These are phyloP conservation scores for Pseudococcus jackbeardsleyi DNA, from an alignment of 2,888 invertebrate genomes.

Conservation along the genomic window DNA sequence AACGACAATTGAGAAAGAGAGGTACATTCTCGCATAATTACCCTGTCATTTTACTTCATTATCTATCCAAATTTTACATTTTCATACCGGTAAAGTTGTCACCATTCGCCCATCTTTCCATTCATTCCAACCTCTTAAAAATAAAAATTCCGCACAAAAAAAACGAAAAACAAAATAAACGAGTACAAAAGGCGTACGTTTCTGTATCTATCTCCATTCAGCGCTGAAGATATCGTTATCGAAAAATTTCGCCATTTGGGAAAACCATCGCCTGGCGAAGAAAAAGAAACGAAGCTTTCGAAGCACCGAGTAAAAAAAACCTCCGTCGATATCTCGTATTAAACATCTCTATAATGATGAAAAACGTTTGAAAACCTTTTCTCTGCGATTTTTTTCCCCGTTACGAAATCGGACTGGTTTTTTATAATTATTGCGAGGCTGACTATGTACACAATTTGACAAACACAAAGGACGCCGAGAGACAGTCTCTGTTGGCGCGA, in stretches of 20 bases:
- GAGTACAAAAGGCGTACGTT: not conserved
- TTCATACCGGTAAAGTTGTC: too few relatives aligned
- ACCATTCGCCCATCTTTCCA: too few relatives aligned
- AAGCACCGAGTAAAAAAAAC: not conserved
- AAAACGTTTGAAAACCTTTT: constrained; percentile 20
- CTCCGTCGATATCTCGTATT: constrained; percentile 14
- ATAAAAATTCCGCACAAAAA: not conserved
- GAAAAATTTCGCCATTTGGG: constrained; percentile 32
- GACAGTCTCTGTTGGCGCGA: not conserved
- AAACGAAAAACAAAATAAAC: not conserved
- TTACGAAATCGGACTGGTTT: constrained; percentile 12
- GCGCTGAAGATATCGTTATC: not conserved
- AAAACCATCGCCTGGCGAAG: not conserved
- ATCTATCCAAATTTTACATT: too few relatives aligned
- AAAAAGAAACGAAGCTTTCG: not conserved
- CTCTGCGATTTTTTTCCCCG: not conserved
- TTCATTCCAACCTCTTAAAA: not conserved
- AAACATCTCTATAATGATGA: constrained; percentile 39
- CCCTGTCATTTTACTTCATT: too few relatives aligned
- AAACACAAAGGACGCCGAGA: not conserved
- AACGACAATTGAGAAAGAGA: too few relatives aligned
- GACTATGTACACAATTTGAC: constrained; percentile 37
- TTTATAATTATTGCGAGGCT: constrained; percentile 33
- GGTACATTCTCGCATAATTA: too few relatives aligned
- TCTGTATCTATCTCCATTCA: not conserved